A percentile compares a stretch with the other conserved stretches of the same genome.
Conservation (phyloP, 2,113 vertebrate species). For the Spermophilus dauricus region DNA sequence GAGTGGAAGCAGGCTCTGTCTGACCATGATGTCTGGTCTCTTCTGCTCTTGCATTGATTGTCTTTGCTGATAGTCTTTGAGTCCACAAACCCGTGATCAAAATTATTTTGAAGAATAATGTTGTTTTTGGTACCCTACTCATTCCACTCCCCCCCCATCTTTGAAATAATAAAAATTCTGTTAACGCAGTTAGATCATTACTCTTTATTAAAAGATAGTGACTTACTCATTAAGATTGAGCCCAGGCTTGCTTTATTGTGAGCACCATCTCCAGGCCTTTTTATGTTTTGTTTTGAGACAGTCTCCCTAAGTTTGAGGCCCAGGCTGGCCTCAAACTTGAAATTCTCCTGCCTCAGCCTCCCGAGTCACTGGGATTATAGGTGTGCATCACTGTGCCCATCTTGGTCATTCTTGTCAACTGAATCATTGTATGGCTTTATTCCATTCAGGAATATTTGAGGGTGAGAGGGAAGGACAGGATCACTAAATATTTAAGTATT, state of each 20-base stretch:
- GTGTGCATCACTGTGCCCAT: too few relatives aligned
- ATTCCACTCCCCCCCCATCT: background rate
- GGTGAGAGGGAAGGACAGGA: background rate
- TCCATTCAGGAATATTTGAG: background rate
- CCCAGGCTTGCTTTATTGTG: too few relatives aligned
- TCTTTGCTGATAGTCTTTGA: background rate
- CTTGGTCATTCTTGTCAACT: background rate
- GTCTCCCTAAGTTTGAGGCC: too few relatives aligned
- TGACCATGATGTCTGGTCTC: too few relatives aligned
- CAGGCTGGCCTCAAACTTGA: too few relatives aligned
- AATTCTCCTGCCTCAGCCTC: too few relatives aligned
- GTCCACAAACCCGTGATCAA: background rate
- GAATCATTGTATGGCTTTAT: background rate
- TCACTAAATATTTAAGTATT: background rate
- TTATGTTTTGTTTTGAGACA: too few relatives aligned
- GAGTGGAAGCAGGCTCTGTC: background rate
- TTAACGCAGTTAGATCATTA: constrained; percentile 51
- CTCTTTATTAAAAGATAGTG: background rate
- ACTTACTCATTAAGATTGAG: too few relatives aligned
- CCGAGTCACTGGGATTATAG: too few relatives aligned
- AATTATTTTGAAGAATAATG: constrained; percentile 12
- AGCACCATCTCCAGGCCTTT: too few relatives aligned
- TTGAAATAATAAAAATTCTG: constrained; percentile 9
- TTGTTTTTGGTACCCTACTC: background rate
- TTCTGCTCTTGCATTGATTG: background rate